Percentiles rank a stretch among this genome's conserved stretches.
Evolutionary conservation across 2,888 invertebrate species (phyloP).

Genomic region (Acanthopleura granulata): DNA sequence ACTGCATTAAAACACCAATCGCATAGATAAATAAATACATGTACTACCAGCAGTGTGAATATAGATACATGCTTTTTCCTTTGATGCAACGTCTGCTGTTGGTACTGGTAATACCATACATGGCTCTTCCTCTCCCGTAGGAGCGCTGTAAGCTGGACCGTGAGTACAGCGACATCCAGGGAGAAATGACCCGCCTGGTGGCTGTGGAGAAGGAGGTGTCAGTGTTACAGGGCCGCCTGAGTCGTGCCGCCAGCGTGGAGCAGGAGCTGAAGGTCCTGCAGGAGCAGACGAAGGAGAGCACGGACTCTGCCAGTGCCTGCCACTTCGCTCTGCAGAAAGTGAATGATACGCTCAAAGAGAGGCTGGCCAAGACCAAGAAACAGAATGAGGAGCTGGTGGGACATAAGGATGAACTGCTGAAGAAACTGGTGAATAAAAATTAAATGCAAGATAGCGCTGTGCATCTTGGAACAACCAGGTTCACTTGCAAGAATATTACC

Average conservation of each 20-base stretch:
- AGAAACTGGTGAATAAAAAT: conserved; percentile 35
- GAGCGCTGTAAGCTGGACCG: too few relatives aligned
- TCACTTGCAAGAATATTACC: too few relatives aligned
- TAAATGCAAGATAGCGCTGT: too few relatives aligned
- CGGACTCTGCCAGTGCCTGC: conserved; percentile 29
- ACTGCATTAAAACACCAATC: too few relatives aligned
- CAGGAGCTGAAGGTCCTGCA: conserved; percentile 24
- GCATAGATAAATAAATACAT: too few relatives aligned
- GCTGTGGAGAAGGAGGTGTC: conserved; percentile 8
- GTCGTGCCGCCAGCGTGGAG: background rate
- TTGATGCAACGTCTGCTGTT: too few relatives aligned
- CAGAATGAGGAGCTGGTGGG: conserved; percentile 31
- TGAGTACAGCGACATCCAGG: background rate
- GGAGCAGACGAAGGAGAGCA: conserved; percentile 37
- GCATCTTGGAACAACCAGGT: too few relatives aligned
- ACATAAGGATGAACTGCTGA: conserved; percentile 31
- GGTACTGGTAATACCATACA: too few relatives aligned
- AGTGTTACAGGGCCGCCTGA: background rate
- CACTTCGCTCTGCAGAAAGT: conserved; percentile 30
- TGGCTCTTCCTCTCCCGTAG: too few relatives aligned
- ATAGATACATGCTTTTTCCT: too few relatives aligned
- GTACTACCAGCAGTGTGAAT: too few relatives aligned
- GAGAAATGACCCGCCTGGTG: background rate
- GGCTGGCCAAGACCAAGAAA: conserved; percentile 37
- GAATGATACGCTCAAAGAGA: conserved; percentile 40